Conservation (phyloP, 1,140 invertebrate species). For the Papilio polytes region DNA sequence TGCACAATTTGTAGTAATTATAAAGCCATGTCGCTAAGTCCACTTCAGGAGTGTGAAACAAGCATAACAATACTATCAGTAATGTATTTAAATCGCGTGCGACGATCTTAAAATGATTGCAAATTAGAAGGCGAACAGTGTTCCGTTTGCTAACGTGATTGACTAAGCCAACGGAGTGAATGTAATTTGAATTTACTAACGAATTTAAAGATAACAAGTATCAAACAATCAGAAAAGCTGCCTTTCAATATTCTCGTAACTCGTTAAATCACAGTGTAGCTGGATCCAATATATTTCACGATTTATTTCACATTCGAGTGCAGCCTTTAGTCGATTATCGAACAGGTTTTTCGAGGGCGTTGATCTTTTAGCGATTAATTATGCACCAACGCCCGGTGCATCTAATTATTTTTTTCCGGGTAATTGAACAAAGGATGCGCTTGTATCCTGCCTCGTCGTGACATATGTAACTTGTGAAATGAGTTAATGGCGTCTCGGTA, state of each 20-base stretch:
- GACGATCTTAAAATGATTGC: slow-evolving; percentile 22
- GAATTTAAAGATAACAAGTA: slow-evolving; percentile 6
- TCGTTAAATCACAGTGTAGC: slow-evolving; percentile 16
- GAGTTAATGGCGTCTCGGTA: not conserved
- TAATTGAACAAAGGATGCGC: slow-evolving; percentile 35
- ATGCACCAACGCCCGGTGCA: slow-evolving; percentile 42
- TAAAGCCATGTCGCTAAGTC: not conserved
- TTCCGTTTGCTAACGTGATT: slow-evolving; percentile 7
- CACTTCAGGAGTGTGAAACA: not conserved
- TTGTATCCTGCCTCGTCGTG: slow-evolving; percentile 20
- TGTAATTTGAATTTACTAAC: slow-evolving; percentile 34
- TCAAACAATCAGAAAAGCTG: not conserved
- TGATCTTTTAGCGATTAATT: slow-evolving; percentile 49
- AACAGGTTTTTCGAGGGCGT: slow-evolving; percentile 51
- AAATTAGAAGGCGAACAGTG: slow-evolving; percentile 15
- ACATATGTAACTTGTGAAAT: slow-evolving; percentile 22
- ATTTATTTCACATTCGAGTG: slow-evolving; percentile 42
- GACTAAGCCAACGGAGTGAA: slow-evolving; percentile 8
- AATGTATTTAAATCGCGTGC: slow-evolving; percentile 23
- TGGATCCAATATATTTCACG: slow-evolving; percentile 18
- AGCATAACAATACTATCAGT: slow-evolving; percentile 1
- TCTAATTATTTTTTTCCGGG: slow-evolving; percentile 40
- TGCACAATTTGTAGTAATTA: slow-evolving; percentile 1
- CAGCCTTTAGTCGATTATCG: slow-evolving; percentile 46
- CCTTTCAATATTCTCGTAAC: slow-evolving; percentile 8